A percentile compares a stretch with the other conserved stretches of the same genome.
phyloP scores from a whole-genome alignment of 2,797 vertebrate species.

The Poeciliopsis presidionis region DNA sequence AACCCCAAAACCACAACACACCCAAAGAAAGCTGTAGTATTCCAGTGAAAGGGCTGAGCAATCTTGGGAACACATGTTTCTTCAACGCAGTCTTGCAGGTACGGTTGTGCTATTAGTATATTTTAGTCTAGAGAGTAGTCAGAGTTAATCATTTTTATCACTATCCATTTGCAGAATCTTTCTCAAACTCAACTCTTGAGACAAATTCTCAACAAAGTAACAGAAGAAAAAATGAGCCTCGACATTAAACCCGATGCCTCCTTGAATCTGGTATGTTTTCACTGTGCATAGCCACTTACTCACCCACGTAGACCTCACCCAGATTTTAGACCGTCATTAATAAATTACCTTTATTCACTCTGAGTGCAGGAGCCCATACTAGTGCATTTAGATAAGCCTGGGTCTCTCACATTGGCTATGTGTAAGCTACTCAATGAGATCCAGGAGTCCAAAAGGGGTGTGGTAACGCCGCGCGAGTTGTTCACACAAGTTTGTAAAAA shows the following conservation, averaged over 20 bases:
- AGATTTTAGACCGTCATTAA: background rate
- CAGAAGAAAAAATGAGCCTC: conserved; percentile 80
- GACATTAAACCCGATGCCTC: conserved; percentile 77
- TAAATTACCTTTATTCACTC: background rate
- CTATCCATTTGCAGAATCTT: conserved; percentile 83
- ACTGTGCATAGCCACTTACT: background rate
- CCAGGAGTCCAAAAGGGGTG: conserved; percentile 87
- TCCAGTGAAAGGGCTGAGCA: conserved; percentile 92
- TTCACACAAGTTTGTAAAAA: conserved; percentile 99
- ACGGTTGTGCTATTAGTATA: background rate
- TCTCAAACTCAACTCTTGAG: conserved; percentile 92
- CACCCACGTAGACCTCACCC: background rate
- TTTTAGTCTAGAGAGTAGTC: background rate
- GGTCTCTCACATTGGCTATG: conserved; percentile 92
- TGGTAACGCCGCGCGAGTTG: conserved; percentile 90
- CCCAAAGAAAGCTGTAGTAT: conserved; percentile 37
- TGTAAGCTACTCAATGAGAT: conserved; percentile 91
- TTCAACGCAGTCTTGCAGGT: conserved; percentile 99
- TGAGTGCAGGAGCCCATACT: conserved; percentile 82
- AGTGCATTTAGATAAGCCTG: conserved; percentile 86
- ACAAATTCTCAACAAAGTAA: conserved; percentile 85
- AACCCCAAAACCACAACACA: conserved; percentile 44
- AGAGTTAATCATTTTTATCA: background rate
- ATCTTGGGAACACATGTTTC: conserved; percentile 97
- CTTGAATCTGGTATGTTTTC: conserved; percentile 71